phyloP scores from a whole-genome alignment of 2,888 invertebrate genomes.

The Kuschelorhynchus macadamiae region DNA sequence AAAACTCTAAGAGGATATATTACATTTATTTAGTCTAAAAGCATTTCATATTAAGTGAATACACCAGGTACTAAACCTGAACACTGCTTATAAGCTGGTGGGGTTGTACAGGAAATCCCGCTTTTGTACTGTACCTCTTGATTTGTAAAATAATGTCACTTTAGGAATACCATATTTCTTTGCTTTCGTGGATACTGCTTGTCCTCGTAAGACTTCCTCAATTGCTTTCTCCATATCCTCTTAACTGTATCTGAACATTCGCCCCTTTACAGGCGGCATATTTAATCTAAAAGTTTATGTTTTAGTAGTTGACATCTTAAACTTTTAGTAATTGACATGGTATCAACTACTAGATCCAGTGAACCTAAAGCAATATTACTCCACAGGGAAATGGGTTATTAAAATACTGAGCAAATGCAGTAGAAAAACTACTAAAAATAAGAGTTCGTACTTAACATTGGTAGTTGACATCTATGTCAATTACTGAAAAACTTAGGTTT shows the following conservation, averaged over 20 bases:
- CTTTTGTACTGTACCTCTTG: conserved; percentile 17
- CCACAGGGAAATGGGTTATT: too few relatives aligned
- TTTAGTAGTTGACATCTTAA: conserved; percentile 23
- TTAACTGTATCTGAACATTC: conserved; percentile 16
- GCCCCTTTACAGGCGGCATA: conserved; percentile 24
- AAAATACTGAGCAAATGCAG: too few relatives aligned
- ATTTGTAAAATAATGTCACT: conserved; percentile 26
- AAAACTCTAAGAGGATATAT: too few relatives aligned
- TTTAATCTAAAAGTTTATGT: not conserved
- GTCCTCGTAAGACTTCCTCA: conserved; percentile 26
- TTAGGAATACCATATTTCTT: conserved; percentile 18
- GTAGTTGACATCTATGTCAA: too few relatives aligned
- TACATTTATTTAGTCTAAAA: too few relatives aligned
- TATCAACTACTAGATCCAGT: conserved; percentile 27
- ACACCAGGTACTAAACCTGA: too few relatives aligned
- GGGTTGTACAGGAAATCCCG: conserved; percentile 5
- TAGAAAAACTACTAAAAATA: too few relatives aligned
- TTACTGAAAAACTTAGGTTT: too few relatives aligned
- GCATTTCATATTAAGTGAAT: too few relatives aligned
- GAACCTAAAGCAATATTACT: too few relatives aligned
- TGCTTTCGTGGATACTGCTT: conserved; percentile 18
- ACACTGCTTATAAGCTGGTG: conserved; percentile 21
- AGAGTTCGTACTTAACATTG: too few relatives aligned
- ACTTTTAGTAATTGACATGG: not conserved
- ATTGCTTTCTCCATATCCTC: conserved; percentile 24